Base-by-base conservation (phyloP, 2,888 invertebrate genomes). In the Charanyca ferruginea region DNA sequence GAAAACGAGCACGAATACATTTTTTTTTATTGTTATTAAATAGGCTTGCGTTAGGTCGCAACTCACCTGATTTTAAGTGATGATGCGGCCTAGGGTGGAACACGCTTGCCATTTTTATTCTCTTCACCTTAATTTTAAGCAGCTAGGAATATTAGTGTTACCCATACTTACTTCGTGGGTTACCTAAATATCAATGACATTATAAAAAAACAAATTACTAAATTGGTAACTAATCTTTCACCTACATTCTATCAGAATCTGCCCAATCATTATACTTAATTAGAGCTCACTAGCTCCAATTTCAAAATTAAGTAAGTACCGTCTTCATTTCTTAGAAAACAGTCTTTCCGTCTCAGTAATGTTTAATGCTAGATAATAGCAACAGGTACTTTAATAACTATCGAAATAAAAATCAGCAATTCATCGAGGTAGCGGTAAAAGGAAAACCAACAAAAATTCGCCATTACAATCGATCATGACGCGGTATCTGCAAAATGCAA, bases 391-490 rank as follows among this genome's bases (percentile, higher is more conserved):
- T 11, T 32, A 25, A 20, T 5, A 60, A 67, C 11, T 54, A 70
- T 60, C 45, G 41, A 59, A 64, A 55, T 63, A 49, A 58, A 58
- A 60, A 62, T 57, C 61, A 54, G 63, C 66, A 66, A 68, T 58
- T 72, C 63, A 51, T 52, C 28, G 28, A 49, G 35, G 7, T 79
- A 79, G 53, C 70, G 54, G 76, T 76, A 68, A 22, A 64, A 35
- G 18, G 47, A 71, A 79, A 76, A 71, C 66, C 49, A 71, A 81
- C 76, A 72, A 82, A 80, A 76, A 69, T 73, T 55, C 47, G 25
- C 63, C 57, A 71, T 67, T 54, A 66, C 51, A 53, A 82, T 73
- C 76, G 71, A 78, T 82, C 80, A 82, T 64, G 70, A 74, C 73
- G 51, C 22, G 72, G 66, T 77, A 81, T 72, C 73, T 82, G 69